Evolutionary conservation across 2,113 vertebrate genomes (phyloP).

Genomic region (Toxotes jaculatrix): DNA sequence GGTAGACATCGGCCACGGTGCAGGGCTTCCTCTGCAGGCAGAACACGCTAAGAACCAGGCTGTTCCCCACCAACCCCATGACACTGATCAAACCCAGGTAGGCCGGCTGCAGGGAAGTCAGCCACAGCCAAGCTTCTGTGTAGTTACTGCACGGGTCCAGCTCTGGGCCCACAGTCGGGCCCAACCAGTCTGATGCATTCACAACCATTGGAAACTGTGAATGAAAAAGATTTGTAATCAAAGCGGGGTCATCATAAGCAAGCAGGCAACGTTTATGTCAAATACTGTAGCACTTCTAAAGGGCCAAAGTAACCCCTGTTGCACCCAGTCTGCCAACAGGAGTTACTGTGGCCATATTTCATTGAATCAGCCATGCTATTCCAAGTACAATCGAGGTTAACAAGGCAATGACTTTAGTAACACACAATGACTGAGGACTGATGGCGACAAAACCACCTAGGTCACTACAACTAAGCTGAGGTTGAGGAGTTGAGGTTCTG

Average conservation of each 20-base stretch:
- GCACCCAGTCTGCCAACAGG: background rate
- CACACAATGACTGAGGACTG: background rate
- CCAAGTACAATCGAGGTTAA: too few relatives aligned
- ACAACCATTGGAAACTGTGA: constrained; percentile 43
- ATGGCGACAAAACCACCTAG: background rate
- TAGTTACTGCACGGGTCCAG: constrained; percentile 51
- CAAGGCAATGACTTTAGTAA: background rate
- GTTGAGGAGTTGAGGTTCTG: too few relatives aligned
- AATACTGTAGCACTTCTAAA: background rate
- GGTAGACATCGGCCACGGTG: constrained; percentile 78
- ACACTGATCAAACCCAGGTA: constrained; percentile 73
- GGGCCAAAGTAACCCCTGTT: background rate
- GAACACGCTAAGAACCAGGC: constrained; percentile 77
- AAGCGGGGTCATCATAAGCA: background rate
- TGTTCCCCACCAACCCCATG: constrained; percentile 76
- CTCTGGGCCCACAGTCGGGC: constrained; percentile 4
- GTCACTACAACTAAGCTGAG: too few relatives aligned
- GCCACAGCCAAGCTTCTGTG: constrained; percentile 68
- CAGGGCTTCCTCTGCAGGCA: constrained; percentile 71
- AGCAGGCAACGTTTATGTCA: background rate
- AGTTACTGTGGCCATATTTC: background rate
- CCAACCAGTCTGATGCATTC: constrained; percentile 38
- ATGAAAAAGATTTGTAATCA: background rate
- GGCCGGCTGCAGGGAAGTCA: constrained; percentile 68
- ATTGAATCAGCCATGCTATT: background rate